Conservation (phyloP, 2,113 vertebrate genomes). For the Gymnobelideus leadbeateri region DNA sequence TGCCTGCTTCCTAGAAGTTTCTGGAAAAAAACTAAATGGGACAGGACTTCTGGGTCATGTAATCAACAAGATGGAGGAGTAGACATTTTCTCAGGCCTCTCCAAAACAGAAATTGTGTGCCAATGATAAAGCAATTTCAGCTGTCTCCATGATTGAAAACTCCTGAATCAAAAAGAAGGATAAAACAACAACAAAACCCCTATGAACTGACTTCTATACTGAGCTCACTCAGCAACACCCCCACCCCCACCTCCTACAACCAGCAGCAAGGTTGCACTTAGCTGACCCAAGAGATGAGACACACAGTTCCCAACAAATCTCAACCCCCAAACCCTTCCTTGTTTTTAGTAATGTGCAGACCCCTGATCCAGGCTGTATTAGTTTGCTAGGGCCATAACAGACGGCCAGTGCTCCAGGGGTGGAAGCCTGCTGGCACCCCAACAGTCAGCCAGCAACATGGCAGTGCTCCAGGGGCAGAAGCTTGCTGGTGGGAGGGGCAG, state of each 20-base stretch:
- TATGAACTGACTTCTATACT: background rate
- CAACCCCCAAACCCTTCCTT: background rate
- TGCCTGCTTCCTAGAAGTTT: constrained; percentile 98
- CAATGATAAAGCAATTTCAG: background rate
- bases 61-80: background rate
- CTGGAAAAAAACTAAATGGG: constrained; percentile 96
- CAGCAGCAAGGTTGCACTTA: background rate
- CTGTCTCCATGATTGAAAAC: background rate
- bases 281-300: background rate
- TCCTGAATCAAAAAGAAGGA: background rate
- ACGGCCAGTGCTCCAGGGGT: background rate
- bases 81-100: background rate
- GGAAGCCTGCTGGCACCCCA: background rate
- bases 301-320: background rate
- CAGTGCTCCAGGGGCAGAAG: background rate
- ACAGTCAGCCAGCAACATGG: background rate
- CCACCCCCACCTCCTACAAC: background rate
- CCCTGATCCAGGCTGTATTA: background rate
- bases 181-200: background rate
- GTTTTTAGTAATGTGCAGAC: background rate
- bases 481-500: background rate
- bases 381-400: background rate
- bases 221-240: background rate
- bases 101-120: background rate
- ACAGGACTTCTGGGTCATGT: constrained; percentile 85